Evolutionary conservation across 92 coral and sea anemone species (phyloP).

Genomic region (Hydrozoanthus gracilis): DNA sequence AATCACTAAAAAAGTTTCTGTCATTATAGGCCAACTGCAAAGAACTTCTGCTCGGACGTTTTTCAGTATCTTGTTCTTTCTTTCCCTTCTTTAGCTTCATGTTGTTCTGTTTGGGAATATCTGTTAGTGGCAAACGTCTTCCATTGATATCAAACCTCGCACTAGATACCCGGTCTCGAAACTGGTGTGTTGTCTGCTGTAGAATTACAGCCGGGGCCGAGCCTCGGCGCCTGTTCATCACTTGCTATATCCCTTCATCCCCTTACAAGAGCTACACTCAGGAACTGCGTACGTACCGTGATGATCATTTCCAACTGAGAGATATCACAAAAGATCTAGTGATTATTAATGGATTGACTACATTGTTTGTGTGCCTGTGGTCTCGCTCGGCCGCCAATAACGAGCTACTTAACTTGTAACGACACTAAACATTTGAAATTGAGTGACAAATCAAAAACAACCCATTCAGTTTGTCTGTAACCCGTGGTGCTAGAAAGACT

Average conservation of each 20-base stretch:
- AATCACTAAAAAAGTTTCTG: slow-evolving; percentile 7
- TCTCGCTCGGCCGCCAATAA: slow-evolving; percentile 14
- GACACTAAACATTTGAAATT: no score
- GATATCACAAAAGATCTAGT: not conserved
- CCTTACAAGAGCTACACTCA: not conserved
- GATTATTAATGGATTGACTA: not conserved
- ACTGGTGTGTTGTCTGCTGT: slow-evolving; percentile 71
- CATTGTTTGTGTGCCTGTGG: slow-evolving; percentile 13
- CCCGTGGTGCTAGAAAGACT: not conserved
- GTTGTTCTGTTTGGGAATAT: slow-evolving; percentile 3
- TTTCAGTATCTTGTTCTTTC: slow-evolving; percentile 9
- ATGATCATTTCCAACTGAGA: not conserved
- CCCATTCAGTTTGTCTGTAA: not conserved
- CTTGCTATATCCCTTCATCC: not conserved
- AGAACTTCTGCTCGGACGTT: not conserved
- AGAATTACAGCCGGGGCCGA: slow-evolving; percentile 88
- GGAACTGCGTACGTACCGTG: not conserved
- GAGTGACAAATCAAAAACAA: not conserved
- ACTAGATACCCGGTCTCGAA: slow-evolving; percentile 15
- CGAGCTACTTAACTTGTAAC: not conserved
- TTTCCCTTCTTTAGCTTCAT: slow-evolving; percentile 13
- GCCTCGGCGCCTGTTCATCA: slow-evolving; percentile 75
- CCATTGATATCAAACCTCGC: not conserved
- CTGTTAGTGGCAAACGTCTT: not conserved
- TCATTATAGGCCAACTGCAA: slow-evolving; percentile 5